Evolutionary conservation across 2,113 vertebrate species (phyloP).

Genomic region (Indri indri): DNA sequence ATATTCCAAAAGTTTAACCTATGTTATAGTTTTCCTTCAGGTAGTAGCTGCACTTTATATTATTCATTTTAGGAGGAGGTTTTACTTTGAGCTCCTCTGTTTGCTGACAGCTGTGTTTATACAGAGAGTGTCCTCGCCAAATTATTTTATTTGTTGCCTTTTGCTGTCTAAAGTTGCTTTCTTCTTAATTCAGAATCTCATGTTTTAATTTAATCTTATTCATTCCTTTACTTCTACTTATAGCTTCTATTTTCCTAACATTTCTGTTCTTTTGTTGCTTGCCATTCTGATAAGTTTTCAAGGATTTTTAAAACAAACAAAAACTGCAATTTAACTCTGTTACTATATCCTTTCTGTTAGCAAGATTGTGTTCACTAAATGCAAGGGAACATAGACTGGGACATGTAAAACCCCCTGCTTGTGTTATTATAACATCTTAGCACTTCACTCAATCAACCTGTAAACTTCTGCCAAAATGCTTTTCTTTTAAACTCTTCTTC

Average conservation of each 20-base stretch:
- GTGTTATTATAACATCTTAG: neutral
- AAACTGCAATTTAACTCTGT: neutral
- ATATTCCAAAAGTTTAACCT: neutral
- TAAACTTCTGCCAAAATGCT: neutral
- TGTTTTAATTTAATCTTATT: neutral
- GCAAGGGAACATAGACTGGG: neutral
- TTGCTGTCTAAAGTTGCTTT: constrained; percentile 38
- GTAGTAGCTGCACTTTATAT: neutral
- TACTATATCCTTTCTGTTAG: neutral
- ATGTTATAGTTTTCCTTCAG: neutral
- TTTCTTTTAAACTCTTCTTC: neutral
- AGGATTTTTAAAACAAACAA: constrained; percentile 9
- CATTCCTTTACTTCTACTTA: constrained; percentile 4
- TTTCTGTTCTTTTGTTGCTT: neutral
- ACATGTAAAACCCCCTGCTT: neutral
- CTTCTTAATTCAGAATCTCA: neutral
- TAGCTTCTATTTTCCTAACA: neutral
- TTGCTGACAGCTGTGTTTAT: constrained; percentile 57
- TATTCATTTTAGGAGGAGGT: neutral
- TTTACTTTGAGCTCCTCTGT: neutral
- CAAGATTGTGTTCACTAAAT: neutral
- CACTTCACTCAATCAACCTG: neutral
- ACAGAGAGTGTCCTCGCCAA: neutral
- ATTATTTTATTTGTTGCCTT: constrained; percentile 28
- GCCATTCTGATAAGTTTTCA: neutral